These are phyloP conservation scores for Notolepis coatsorum DNA, from an alignment of 2,797 vertebrate species.

Conservation along the genomic window DNA sequence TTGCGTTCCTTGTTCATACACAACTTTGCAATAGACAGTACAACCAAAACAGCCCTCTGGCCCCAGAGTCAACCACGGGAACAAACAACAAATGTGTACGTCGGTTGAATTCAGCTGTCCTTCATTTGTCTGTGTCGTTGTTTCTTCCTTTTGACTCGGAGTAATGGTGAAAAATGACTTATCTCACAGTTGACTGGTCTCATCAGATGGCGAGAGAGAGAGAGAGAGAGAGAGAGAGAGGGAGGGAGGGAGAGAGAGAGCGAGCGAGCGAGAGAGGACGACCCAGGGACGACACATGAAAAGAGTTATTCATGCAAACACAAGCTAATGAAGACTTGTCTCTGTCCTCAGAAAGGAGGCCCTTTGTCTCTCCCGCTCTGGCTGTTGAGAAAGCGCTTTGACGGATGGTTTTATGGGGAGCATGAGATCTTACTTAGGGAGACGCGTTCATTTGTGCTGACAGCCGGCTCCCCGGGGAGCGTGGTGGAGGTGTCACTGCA, in stretches of 20 bases:
- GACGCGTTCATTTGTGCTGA: slow-evolving; percentile 45
- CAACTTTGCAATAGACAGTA: no score
- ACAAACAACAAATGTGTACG: no score
- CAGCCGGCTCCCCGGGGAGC: slow-evolving; percentile 35
- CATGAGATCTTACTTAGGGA: slow-evolving; percentile 26
- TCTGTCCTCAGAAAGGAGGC: slow-evolving; percentile 29
- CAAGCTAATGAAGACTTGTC: slow-evolving; percentile 45
- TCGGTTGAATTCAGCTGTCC: slow-evolving; percentile 25
- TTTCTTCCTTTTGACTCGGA: slow-evolving; percentile 21
- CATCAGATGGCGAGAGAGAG: slow-evolving; percentile 26
- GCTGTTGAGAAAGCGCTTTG: slow-evolving; percentile 33
- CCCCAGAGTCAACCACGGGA: no score
- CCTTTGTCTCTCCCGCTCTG: slow-evolving; percentile 43
- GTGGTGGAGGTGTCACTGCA: slow-evolving; percentile 17
- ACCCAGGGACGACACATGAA: slow-evolving; percentile 9
- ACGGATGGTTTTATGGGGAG: slow-evolving; percentile 18
- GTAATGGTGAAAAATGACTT: slow-evolving; percentile 54
- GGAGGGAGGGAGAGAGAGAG: neutral
- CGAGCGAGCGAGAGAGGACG: slow-evolving; percentile 1
- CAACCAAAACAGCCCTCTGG: no score
- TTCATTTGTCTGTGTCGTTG: slow-evolving; percentile 2
- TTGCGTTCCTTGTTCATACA: no score
- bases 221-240: no score
- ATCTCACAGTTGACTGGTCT: slow-evolving; percentile 21
- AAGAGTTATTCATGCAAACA: slow-evolving; percentile 55